Evolutionary conservation across 2,113 vertebrate genomes (phyloP), one percentile per base, ranked within the genome.

Genomic region (Pteruthius melanotis): DNA sequence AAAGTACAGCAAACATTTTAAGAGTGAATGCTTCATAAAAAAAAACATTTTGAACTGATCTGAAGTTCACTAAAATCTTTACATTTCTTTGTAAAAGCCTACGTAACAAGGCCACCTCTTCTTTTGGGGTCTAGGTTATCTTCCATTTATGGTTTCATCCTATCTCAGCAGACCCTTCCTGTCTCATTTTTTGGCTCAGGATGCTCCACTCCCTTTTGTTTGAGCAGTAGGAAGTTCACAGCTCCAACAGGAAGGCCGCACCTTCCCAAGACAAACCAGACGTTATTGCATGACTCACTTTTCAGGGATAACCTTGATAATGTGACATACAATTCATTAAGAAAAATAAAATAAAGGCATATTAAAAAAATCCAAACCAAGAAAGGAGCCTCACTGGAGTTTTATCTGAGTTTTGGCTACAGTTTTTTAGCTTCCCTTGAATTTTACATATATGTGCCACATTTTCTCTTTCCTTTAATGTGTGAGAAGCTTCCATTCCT

Each of bases 121-220:
- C 35, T 90, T 28, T 63, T 33, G 80, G 13, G 7, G 27, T 72
- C 8, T 74, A 68, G 8, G 28, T 86, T 90, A 86, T 90, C 69
- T 75, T 70, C 40, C 53, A 75, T 83, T 90, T 89, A 49, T 3
- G 28, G 16, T 70, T 93, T 71, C 82, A 75, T 78, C 35, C 63
- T 88, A 88, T 90, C 88, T 96, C 2, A 0, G 49, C 90, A 94
- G 90, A 56, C 69, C 31, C 57, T 94, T 96, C 93, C 93, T 93
- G 83, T 71, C 40, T 83, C 3, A 4, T 26, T 78, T 80, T 93
- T 86, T 90, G 60, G 80, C 69, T 95, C 88, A 92, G 95, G 83
- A 92, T 96, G 68, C 77, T 95, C 79, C 64, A 81, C 92, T 94
- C 90, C 93, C 92, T 95, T 93, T 93, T 95, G 60, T 95, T 88